Percentiles rank a stretch among this genome's conserved stretches.
Conservation (phyloP, 2,797 vertebrate species). For the Glyptemys insculpta region DNA sequence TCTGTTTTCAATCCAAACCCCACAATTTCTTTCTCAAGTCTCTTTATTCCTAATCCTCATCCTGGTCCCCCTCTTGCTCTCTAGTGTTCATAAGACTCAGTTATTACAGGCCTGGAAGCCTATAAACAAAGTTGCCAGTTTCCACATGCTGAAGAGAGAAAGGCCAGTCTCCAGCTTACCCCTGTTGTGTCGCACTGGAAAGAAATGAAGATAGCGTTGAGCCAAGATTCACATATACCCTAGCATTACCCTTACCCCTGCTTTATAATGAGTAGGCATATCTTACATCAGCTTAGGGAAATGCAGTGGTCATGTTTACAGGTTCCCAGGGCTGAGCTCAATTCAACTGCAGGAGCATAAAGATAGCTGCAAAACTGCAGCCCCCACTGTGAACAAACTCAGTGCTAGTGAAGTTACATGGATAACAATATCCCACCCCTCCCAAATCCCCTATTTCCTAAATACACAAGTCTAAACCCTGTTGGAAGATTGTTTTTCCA, state of each 20-base stretch:
- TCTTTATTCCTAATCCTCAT: background rate
- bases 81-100: background rate
- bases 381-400: background rate
- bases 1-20: background rate
- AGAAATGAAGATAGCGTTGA: background rate
- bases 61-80: conserved; percentile 19
- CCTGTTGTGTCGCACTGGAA: conserved; percentile 26
- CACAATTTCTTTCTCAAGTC: background rate
- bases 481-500: background rate
- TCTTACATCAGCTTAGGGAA: background rate
- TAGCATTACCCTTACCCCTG: background rate
- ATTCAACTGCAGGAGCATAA: conserved; percentile 6
- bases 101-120: background rate
- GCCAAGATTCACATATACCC: background rate
- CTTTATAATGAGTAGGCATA: background rate
- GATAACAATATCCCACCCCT: background rate
- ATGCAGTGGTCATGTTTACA: background rate
- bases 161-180: conserved; percentile 34
- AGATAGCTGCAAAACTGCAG: background rate
- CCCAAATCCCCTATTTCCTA: background rate
- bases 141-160: conserved; percentile 6
- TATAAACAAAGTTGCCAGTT: conserved; percentile 53
- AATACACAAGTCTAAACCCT: background rate
- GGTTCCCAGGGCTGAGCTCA: background rate
- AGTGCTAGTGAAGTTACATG: background rate